phyloP scores from a whole-genome alignment of 2,797 vertebrate species.

The Centropyge bicolor region DNA sequence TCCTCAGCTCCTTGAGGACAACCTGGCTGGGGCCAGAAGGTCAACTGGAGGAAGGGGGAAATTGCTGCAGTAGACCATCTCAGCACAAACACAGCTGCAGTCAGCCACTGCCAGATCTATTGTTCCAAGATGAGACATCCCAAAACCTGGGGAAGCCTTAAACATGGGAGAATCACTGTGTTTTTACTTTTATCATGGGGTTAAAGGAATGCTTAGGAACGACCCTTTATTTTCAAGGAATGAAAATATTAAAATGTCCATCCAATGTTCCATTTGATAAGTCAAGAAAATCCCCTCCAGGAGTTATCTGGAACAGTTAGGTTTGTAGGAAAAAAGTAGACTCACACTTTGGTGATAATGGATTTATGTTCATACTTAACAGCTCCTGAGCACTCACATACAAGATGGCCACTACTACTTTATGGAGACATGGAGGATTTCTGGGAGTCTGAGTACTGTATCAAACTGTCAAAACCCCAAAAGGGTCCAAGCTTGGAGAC shows the following conservation, averaged over 20 bases:
- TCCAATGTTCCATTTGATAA: background rate
- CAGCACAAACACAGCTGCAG: conserved; percentile 69
- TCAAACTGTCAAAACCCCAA: conserved; percentile 27
- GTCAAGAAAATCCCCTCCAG: background rate
- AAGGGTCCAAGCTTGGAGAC: conserved; percentile 16
- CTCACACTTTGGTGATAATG: conserved; percentile 12
- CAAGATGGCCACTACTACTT: conserved; percentile 18
- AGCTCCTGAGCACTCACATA: conserved; percentile 19
- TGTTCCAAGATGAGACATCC: conserved; percentile 23
- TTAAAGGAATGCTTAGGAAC: background rate
- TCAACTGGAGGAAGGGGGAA: conserved; percentile 35
- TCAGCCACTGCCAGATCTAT: conserved; percentile 34
- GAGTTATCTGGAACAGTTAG: conserved; percentile 12
- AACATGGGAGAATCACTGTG: conserved; percentile 7
- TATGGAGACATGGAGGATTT: conserved; percentile 31
- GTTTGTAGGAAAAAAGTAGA: conserved; percentile 11
- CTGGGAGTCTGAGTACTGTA: conserved; percentile 29
- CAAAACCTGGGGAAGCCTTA: conserved; percentile 17
- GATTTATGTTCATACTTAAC: conserved; percentile 35
- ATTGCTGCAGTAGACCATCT: conserved; percentile 25
- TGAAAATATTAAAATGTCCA: background rate
- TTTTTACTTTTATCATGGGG: conserved; percentile 3
- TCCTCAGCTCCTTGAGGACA: background rate
- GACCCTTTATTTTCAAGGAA: background rate
- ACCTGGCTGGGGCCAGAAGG: conserved; percentile 24